Evolutionary conservation across 2,113 vertebrate genomes (phyloP), one percentile per base, ranked within the genome.

Genomic region (Cyprinodon brontotheroides): DNA sequence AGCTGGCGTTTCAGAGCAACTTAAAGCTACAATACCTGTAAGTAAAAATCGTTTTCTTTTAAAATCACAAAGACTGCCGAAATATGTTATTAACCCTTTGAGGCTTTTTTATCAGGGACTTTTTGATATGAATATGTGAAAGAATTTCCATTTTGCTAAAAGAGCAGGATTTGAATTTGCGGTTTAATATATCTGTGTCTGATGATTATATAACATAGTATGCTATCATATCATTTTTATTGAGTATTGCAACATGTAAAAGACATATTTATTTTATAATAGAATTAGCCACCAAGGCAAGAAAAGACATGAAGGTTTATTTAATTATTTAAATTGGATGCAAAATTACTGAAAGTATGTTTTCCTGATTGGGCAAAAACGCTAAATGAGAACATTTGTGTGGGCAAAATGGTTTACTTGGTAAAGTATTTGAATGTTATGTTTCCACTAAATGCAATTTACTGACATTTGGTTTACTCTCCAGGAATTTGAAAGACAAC

Each of bases 401-500:
- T 50, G 17, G 13, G 5, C 17, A 0, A 53, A 22, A 13, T 38
- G 38, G 6, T 15, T 38, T 39, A 7, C 11, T 5, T 47, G 39
- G n/a, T 48, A 65, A 11, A 50, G 36, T 62, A 60, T 22, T 17
- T 37, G 40, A 2, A 29, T 72, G 61, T 70, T 68, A 80, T 81
- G 62, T 39, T 77, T 59, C 60, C 14, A 13, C 68, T 61, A 60
- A 72, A 74, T 82, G 60, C 77, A 70, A 36, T 65, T 82, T 14
- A 1, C 61, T 63, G 61, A 68, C 77, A 64, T 83, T 71, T 10
- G 3, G 57, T 81, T 87, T 80, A 11, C 69, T 83, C 94, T 88
- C 3, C 90, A 99, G 98, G 91, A 98, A 99, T 93, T 94, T 99
- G 70, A 98, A 97, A 86, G 95, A 97, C 93, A 99, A 99, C 93